Evolutionary conservation across 2,888 invertebrate species (phyloP), one percentile per base, ranked within the genome.

Genomic region (Teleiodes luculella): DNA sequence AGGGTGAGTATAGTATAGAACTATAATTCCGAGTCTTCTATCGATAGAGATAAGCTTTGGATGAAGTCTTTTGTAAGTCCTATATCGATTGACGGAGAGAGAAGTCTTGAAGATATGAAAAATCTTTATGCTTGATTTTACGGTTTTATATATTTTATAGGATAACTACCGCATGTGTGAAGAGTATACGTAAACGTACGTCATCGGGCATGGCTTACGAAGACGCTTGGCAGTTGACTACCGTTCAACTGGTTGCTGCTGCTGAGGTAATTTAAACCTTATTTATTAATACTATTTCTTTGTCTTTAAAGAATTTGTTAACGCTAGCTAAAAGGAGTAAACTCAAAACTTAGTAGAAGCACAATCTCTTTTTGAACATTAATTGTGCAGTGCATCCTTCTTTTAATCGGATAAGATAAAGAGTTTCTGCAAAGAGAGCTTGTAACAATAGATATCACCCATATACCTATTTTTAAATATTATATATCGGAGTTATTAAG

Each of bases 151-250:
- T 14, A 45, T 36, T 20, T 37, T 57, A 13, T 67, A 95, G 95
- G 53, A 95, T 95, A 90, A 90, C 95, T 60, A 90, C 92, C 48
- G 76, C 91, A 11, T 93, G 94, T 18, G 91, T 92, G 35, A 90
- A 91, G 11, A 92, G 92, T 62, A 91, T 96, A 65, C 93, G 94
- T 53, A 86, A 87, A 39, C 90, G 93, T 53, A 88, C 93, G 31
- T 83, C 81, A 46, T 83, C 84, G 18, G 96, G 96, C 0, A 69
- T 90, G 52, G 76, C 91, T 1, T 91, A 91, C 16, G 95, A 96
- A 75, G 94, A 95, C 64, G 96, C 97, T 0, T 96, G 97, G 93
- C 96, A 97, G 77, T 79, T 92, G 60, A 93, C 94, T 1, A 95
- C 96, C 0, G 94, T 97, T 51, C 94, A 95, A 73, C 83, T 97